A percentile compares a stretch with the other conserved stretches of the same genome.
phyloP scores from a whole-genome alignment of 2,797 vertebrate genomes.

The Melanitta fusca region DNA sequence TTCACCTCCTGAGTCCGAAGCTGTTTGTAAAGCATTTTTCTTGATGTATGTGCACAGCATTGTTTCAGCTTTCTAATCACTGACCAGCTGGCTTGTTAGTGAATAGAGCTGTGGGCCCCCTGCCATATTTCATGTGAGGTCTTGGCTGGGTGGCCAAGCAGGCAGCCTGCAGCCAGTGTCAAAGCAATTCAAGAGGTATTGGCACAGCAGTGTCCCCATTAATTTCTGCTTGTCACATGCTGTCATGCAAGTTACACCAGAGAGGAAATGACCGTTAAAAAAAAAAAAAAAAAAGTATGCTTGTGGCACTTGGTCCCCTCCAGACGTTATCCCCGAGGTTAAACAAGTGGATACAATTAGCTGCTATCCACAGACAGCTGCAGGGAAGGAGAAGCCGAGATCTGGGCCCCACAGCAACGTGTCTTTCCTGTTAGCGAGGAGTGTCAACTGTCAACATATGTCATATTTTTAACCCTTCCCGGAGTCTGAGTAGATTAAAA shows the following conservation, averaged over 20 bases:
- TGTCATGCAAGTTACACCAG: constrained; percentile 87
- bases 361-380: constrained; percentile 85
- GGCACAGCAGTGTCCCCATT: constrained; percentile 86
- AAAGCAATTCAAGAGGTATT: constrained; percentile 85
- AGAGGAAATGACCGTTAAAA: constrained; percentile 86
- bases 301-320: constrained; percentile 81
- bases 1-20: constrained; percentile 68
- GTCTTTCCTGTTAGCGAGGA: constrained; percentile 79
- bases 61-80: constrained; percentile 92
- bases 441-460: constrained; percentile 87
- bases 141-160: constrained; percentile 89
- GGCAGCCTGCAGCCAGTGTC: constrained; percentile 86
- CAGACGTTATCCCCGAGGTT: constrained; percentile 81
- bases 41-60: constrained; percentile 87
- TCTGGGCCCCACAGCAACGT: constrained; percentile 74
- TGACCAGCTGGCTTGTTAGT: constrained; percentile 95
- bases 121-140: constrained; percentile 98
- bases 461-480: constrained; percentile 80
- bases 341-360: constrained; percentile 84
- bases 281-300: constrained; percentile 74
- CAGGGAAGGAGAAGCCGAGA: constrained; percentile 77
- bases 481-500: constrained; percentile 37
- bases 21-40: constrained; percentile 75
- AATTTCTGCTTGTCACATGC: constrained; percentile 86
- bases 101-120: constrained; percentile 92